Conservation (phyloP, 1,140 invertebrate species). For the Lithobius niger region DNA sequence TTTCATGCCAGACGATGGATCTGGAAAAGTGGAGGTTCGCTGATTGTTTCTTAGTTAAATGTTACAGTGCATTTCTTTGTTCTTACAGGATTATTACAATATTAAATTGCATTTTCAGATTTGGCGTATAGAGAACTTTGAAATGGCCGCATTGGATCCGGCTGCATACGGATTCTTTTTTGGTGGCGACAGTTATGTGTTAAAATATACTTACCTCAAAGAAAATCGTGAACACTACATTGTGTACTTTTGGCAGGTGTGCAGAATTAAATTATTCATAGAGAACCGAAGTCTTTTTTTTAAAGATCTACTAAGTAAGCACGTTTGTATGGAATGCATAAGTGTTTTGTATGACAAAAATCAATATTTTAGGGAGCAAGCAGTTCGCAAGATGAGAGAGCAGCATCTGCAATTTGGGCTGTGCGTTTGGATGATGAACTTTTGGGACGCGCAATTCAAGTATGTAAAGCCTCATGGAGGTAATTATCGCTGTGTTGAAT, state of each 20-base stretch:
- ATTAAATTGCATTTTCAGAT: slow-evolving; percentile 18
- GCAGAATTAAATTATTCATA: slow-evolving; percentile 15
- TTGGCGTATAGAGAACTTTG: slow-evolving; percentile 37
- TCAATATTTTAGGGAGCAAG: slow-evolving; percentile 36
- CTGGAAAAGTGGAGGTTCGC: slow-evolving; percentile 37
- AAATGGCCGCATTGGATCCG: slow-evolving; percentile 41
- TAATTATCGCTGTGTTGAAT: too few species aligned
- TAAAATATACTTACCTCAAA: slow-evolving; percentile 52
- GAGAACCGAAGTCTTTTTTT: neutral
- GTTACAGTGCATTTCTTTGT: neutral
- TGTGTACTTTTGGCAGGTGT: slow-evolving; percentile 60
- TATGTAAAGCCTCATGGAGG: slow-evolving; percentile 13
- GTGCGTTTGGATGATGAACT: slow-evolving; percentile 46
- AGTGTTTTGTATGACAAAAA: too few species aligned
- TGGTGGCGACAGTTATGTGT: slow-evolving; percentile 61
- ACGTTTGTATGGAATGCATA: too few species aligned
- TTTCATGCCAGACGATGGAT: slow-evolving; percentile 57
- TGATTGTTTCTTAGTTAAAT: slow-evolving; percentile 20
- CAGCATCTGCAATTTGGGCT: slow-evolving; percentile 46
- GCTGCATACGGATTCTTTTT: slow-evolving; percentile 50
- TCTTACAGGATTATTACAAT: neutral
- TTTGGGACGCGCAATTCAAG: slow-evolving; percentile 41
- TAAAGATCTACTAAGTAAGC: too few species aligned
- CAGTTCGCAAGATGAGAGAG: slow-evolving; percentile 44
- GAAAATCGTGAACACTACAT: slow-evolving; percentile 39